Percentiles rank a stretch among this genome's conserved stretches.
phyloP scores from a whole-genome alignment of 2,113 vertebrate species.

The Eonycteris spelaea region DNA sequence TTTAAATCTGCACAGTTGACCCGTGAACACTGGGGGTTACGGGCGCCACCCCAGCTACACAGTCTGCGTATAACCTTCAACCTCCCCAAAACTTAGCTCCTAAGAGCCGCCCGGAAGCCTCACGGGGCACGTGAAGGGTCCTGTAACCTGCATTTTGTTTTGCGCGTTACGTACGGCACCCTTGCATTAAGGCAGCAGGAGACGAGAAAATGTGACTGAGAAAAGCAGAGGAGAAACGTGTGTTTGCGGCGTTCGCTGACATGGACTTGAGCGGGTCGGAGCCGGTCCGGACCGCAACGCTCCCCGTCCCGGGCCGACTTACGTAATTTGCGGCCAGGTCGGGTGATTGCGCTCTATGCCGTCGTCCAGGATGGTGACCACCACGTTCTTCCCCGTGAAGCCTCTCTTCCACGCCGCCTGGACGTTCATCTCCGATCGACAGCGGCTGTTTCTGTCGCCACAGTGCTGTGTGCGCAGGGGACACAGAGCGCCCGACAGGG shows the following conservation, averaged over 20 bases:
- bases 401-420: slow-evolving; percentile 87
- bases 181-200: neutral
- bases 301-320: slow-evolving; percentile 51
- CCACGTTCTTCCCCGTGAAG: slow-evolving; percentile 86
- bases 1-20: neutral
- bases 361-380: slow-evolving; percentile 88
- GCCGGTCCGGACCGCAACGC: too few relatives aligned
- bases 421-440: slow-evolving; percentile 86
- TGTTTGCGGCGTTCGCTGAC: rapidly evolving
- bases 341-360: slow-evolving; percentile 87
- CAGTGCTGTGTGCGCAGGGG: slow-evolving; percentile 77
- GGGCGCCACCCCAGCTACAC: neutral
- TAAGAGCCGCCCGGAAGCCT: neutral
- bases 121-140: rapidly evolving
- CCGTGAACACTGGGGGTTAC: neutral
- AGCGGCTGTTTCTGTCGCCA: slow-evolving; percentile 81
- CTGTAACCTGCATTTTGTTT: neutral
- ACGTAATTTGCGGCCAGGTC: slow-evolving; percentile 88
- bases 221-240: neutral
- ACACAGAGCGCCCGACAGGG: neutral
- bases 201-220: neutral
- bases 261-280: too few relatives aligned
- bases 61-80: neutral
- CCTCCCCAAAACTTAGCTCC: neutral
- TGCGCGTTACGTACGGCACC: neutral